phyloP scores from a whole-genome alignment of 2,797 vertebrate species.

The Distichodus sexfasciatus region DNA sequence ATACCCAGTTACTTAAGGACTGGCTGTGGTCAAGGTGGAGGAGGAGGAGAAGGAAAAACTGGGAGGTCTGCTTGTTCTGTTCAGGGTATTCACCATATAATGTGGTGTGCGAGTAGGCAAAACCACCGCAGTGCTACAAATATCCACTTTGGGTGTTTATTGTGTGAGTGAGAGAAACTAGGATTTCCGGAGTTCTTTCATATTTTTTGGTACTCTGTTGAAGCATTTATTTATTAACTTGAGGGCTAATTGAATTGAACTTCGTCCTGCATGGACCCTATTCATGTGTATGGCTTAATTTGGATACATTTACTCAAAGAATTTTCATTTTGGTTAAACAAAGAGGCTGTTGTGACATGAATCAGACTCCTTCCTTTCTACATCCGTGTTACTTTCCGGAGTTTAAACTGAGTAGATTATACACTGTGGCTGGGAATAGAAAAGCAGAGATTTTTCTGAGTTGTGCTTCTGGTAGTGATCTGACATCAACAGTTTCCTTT shows the following conservation, averaged over 20 bases:
- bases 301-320: conserved; percentile 9
- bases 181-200: conserved; percentile 8
- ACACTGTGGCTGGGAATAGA: conserved; percentile 1
- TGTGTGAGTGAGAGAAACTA: not conserved
- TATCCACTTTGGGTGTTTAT: conserved; percentile 23
- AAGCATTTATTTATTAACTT: conserved; percentile 9
- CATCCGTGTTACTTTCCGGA: conserved; percentile 13
- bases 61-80: conserved; percentile 28
- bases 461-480: not conserved
- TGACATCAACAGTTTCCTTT: conserved; percentile 2
- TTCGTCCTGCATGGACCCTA: not conserved
- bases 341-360: conserved; percentile 30
- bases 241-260: not conserved
- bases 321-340: conserved; percentile 17
- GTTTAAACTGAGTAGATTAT: conserved; percentile 28
- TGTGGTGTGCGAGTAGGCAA: conserved; percentile 24
- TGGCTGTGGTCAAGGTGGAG: conserved; percentile 52
- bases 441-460: conserved; percentile 45
- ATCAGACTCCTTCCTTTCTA: conserved; percentile 28
- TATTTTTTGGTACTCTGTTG: conserved; percentile 1
- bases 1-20: conserved; percentile 62
- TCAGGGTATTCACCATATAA: conserved; percentile 20
- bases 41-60: conserved; percentile 9
- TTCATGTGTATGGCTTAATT: conserved; percentile 26
- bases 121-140: conserved; percentile 20